Evolutionary conservation across 2,797 vertebrate species (phyloP).

Genomic region (Paramormyrops hopkinsi): DNA sequence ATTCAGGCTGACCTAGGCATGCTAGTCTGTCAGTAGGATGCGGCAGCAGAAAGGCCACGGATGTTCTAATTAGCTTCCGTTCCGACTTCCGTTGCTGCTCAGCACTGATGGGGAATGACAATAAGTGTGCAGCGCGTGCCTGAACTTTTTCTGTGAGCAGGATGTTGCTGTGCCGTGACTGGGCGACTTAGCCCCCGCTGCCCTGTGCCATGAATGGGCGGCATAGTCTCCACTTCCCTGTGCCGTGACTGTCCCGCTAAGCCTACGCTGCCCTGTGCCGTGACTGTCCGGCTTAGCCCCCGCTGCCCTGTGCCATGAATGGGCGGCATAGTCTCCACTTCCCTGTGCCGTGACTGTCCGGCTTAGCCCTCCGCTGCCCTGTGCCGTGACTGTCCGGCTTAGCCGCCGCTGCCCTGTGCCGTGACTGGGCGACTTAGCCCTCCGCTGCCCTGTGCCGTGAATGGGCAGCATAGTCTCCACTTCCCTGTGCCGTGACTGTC

Average conservation of each 20-base stretch:
- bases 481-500: not conserved
- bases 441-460: not conserved
- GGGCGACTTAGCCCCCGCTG: not conserved
- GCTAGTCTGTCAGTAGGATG: slow-evolving; percentile 68
- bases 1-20: slow-evolving; percentile 42
- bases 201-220: not conserved
- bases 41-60: slow-evolving; percentile 53
- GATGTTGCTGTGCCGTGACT: slow-evolving; percentile 19
- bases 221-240: not conserved
- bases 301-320: not conserved
- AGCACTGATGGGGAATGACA: not conserved
- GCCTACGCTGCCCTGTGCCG: not conserved
- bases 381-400: not conserved
- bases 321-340: too few species aligned
- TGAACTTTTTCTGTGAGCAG: slow-evolving; percentile 34
- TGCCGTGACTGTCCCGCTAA: not conserved
- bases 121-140: slow-evolving; percentile 50
- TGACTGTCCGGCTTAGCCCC: not conserved
- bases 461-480: not conserved
- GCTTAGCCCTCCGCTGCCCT: not conserved
- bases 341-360: not conserved
- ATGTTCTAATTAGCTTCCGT: slow-evolving; percentile 65
- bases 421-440: not conserved
- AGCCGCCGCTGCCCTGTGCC: not conserved
- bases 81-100: slow-evolving; percentile 56